Conservation (phyloP, 2,797 vertebrate species). For the Premnoplex brunnescens region DNA sequence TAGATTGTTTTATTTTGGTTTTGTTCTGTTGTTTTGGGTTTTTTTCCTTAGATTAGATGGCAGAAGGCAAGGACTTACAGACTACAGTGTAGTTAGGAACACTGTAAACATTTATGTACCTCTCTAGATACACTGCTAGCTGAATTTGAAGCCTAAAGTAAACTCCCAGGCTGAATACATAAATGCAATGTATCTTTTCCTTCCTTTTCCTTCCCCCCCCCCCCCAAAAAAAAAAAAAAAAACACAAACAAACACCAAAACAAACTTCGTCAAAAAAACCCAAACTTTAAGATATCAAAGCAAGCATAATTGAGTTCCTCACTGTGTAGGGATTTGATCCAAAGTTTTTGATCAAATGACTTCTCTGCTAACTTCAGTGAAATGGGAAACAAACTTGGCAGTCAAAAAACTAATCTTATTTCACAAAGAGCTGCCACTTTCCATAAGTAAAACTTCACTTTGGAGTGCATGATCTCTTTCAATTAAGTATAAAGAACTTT, state of each 20-base stretch:
- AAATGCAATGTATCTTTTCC: not conserved
- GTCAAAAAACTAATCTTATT: not conserved
- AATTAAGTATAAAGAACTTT: not conserved
- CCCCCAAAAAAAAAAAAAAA: too few species aligned
- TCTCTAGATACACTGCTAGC: not conserved
- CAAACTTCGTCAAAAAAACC: not conserved
- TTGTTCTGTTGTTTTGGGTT: not conserved
- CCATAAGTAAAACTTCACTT: fast-evolving
- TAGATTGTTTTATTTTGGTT: not conserved
- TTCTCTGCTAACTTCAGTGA: not conserved
- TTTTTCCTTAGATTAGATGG: not conserved
- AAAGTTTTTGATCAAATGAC: not conserved
- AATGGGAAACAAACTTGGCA: not conserved
- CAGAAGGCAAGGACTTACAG: not conserved
- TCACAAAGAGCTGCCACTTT: not conserved
- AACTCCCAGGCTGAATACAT: not conserved
- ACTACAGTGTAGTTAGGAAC: not conserved
- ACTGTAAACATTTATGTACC: not conserved
- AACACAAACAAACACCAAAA: too few species aligned
- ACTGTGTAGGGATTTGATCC: not conserved
- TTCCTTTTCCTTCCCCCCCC: fast-evolving
- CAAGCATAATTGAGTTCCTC: fast-evolving
- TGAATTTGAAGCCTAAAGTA: not conserved
- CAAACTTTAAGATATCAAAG: not conserved
- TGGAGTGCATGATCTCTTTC: not conserved